Evolutionary conservation across 1,140 invertebrate species (phyloP).

Genomic region (Aphis craccivora): DNA sequence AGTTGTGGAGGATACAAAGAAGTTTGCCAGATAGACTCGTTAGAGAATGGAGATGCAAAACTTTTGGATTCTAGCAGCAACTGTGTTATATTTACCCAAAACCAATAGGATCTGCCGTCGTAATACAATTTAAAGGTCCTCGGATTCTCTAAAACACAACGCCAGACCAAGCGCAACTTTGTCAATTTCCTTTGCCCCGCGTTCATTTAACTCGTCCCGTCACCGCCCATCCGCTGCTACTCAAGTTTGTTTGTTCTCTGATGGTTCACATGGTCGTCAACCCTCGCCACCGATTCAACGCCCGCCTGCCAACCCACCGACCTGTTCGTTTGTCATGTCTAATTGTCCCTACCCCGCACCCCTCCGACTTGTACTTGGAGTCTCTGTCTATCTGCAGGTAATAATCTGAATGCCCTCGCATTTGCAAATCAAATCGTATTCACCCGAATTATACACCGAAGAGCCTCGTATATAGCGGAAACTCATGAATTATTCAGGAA

Average conservation of each 20-base stretch:
- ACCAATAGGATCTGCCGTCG: conserved; percentile 36
- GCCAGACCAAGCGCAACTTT: conserved; percentile 6
- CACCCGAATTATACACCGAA: conserved; percentile 50
- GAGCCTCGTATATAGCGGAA: conserved; percentile 17
- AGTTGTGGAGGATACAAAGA: background rate
- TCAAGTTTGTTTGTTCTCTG: conserved; percentile 38
- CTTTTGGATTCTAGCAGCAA: conserved; percentile 39
- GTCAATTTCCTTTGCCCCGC: conserved; percentile 46
- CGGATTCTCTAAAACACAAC: conserved; percentile 27
- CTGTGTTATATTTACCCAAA: conserved; percentile 39
- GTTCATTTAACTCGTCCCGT: conserved; percentile 13
- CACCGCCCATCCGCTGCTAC: background rate
- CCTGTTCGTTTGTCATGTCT: conserved; percentile 41
- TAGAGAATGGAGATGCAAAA: conserved; percentile 1
- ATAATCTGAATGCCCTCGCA: conserved; percentile 44
- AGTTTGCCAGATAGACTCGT: conserved; percentile 10
- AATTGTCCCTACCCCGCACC: conserved; percentile 8
- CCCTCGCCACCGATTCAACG: background rate
- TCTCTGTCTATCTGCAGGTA: conserved; percentile 41
- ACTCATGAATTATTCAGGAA: conserved; percentile 54
- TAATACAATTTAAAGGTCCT: conserved; percentile 51
- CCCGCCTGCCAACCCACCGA: background rate
- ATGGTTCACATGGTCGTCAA: conserved; percentile 30
- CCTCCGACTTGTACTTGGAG: background rate
- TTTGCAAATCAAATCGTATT: conserved; percentile 57